Evolutionary conservation across 2,888 invertebrate species (phyloP).

Genomic region (Hypena proboscidalis): DNA sequence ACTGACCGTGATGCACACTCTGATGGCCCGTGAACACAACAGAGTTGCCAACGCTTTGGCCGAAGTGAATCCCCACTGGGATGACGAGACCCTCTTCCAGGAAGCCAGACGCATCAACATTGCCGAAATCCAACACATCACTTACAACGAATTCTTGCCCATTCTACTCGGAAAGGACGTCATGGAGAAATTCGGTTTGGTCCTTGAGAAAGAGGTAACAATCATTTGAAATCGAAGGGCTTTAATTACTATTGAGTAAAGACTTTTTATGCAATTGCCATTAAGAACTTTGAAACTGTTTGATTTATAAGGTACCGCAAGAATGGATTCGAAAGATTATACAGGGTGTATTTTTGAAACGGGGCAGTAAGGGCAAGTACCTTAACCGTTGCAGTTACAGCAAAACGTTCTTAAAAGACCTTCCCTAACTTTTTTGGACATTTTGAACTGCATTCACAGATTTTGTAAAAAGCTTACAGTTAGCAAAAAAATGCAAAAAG

Average conservation of each 20-base stretch:
- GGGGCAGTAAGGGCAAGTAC: too few relatives aligned
- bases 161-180: slow-evolving; percentile 95
- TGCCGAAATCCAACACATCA: slow-evolving; percentile 95
- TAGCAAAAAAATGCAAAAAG: too few relatives aligned
- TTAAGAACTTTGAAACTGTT: background rate
- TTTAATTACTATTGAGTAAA: slow-evolving; percentile 1
- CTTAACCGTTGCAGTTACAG: too few relatives aligned
- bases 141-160: slow-evolving; percentile 95
- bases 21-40: slow-evolving; percentile 97
- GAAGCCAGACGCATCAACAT: slow-evolving; percentile 94
- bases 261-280: background rate
- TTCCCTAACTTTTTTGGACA: too few relatives aligned
- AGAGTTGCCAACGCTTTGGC: slow-evolving; percentile 91
- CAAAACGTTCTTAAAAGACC: too few relatives aligned
- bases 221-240: background rate
- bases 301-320: slow-evolving; percentile 6
- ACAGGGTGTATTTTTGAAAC: too few relatives aligned
- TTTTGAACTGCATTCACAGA: too few relatives aligned
- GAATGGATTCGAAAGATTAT: slow-evolving; percentile 11
- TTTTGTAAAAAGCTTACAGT: too few relatives aligned
- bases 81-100: slow-evolving; percentile 96
- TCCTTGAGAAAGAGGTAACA: slow-evolving; percentile 90
- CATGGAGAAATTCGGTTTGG: slow-evolving; percentile 95
- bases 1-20: slow-evolving; percentile 95
- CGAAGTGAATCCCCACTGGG: slow-evolving; percentile 95